Percentiles rank a stretch among this genome's conserved stretches.
Evolutionary conservation across 2,113 vertebrate species (phyloP).

Genomic region (Coreoperca whiteheadi): DNA sequence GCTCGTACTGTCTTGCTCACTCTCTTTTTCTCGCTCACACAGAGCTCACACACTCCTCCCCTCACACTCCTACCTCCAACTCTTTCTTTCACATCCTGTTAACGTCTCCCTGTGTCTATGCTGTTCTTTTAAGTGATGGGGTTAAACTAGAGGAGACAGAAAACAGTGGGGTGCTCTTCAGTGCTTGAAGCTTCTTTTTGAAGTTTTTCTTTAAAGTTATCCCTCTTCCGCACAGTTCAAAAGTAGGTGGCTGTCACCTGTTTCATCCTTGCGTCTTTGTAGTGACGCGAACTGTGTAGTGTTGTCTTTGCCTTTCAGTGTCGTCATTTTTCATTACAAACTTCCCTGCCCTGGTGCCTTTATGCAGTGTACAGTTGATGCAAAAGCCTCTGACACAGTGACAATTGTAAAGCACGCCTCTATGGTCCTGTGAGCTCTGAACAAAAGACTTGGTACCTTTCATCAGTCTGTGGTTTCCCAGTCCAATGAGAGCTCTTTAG

Average conservation of each 20-base stretch:
- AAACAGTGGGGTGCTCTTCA: conserved; percentile 61
- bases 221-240: conserved; percentile 52
- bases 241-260: conserved; percentile 66
- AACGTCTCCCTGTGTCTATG: conserved; percentile 43
- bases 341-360: conserved; percentile 49
- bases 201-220: conserved; percentile 68
- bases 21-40: conserved; percentile 18
- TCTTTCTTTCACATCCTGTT: conserved; percentile 61
- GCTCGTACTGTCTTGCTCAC: conserved; percentile 27
- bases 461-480: conserved; percentile 47
- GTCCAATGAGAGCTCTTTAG: conserved; percentile 51
- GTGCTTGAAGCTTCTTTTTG: conserved; percentile 59
- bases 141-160: conserved; percentile 72
- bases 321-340: conserved; percentile 77
- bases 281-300: conserved; percentile 61
- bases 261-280: conserved; percentile 75
- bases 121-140: conserved; percentile 69
- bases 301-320: conserved; percentile 51
- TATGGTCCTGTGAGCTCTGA: conserved; percentile 56
- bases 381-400: conserved; percentile 62
- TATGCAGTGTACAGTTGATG: conserved; percentile 48
- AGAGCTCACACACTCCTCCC: conserved; percentile 32
- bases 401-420: conserved; percentile 63
- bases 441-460: conserved; percentile 69
- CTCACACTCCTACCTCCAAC: conserved; percentile 42